These are phyloP conservation scores for Drosophila navojoa DNA, from an alignment of 1,140 invertebrate species.

Conservation along the genomic window DNA sequence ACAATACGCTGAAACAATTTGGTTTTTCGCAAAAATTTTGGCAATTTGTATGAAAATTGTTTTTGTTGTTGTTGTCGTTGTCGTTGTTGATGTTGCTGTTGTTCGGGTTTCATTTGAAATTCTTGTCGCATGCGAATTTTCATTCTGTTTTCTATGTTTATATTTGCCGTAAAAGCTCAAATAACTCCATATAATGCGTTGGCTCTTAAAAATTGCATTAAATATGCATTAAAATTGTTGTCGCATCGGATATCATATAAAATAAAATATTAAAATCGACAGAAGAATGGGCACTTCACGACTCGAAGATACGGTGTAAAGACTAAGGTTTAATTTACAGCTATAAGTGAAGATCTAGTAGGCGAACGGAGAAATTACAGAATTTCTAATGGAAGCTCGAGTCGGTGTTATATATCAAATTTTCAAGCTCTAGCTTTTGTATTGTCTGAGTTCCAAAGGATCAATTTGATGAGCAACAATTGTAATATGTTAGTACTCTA, in stretches of 20 bases:
- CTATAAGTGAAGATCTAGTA: not conserved
- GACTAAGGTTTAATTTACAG: too few species aligned
- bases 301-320: not conserved
- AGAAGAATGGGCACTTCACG: not conserved
- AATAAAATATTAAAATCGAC: constrained; percentile 72
- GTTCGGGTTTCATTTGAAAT: constrained; percentile 66
- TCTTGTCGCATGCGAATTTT: constrained; percentile 72
- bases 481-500: too few species aligned
- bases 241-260: constrained; percentile 41
- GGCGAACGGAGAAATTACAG: not conserved
- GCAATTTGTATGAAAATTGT: constrained; percentile 77
- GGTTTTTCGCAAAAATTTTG: constrained; percentile 12
- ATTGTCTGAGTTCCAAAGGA: not conserved
- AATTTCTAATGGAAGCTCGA: not conserved
- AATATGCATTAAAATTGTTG: constrained; percentile 72
- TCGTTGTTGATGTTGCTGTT: not conserved
- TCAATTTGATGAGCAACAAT: not conserved
- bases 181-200: constrained; percentile 63
- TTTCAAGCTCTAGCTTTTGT: not conserved
- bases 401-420: not conserved
- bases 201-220: constrained; percentile 76
- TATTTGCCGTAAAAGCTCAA: constrained; percentile 73
- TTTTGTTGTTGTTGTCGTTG: not conserved
- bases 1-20: constrained; percentile 58
- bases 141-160: constrained; percentile 68